These are phyloP conservation scores for Anastatus disparis DNA, from an alignment of 1,140 invertebrate species.

Conservation along the genomic window DNA sequence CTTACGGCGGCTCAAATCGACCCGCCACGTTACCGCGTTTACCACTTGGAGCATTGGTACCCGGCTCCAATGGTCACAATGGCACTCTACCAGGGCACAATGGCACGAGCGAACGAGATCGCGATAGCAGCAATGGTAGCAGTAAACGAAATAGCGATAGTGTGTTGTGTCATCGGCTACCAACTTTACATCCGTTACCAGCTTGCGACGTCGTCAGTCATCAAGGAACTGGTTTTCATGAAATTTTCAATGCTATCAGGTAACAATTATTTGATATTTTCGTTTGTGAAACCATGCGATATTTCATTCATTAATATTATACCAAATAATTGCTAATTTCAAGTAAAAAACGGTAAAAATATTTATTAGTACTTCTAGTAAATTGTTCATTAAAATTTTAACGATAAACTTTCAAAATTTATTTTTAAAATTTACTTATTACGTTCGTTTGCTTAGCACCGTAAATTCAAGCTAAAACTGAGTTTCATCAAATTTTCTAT, in stretches of 20 bases:
- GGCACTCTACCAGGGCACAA: conserved; percentile 41
- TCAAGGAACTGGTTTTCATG: conserved; percentile 64
- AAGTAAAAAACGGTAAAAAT: no score
- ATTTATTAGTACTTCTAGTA: no score
- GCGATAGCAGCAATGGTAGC: conserved; percentile 58
- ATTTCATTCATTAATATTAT: no score
- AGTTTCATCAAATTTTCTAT: no score
- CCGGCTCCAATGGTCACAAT: conserved; percentile 40
- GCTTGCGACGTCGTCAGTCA: conserved; percentile 65
- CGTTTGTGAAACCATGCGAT: no score
- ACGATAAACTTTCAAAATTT: no score
- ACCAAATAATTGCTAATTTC: no score
- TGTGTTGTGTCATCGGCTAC: conserved; percentile 66
- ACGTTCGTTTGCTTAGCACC: no score
- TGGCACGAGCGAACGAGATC: conserved; percentile 46
- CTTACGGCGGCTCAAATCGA: conserved; percentile 60
- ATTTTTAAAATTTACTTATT: no score
- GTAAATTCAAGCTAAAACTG: no score
- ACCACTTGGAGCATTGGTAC: conserved; percentile 58
- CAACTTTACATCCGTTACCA: conserved; percentile 66
- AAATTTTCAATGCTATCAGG: conserved; percentile 64
- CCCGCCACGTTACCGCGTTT: conserved; percentile 65
- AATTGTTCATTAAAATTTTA: no score
- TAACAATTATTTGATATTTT: not conserved
- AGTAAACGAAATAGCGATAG: conserved; percentile 69